phyloP scores from a whole-genome alignment of 1,140 invertebrate species.

The Brachionus sp. region DNA sequence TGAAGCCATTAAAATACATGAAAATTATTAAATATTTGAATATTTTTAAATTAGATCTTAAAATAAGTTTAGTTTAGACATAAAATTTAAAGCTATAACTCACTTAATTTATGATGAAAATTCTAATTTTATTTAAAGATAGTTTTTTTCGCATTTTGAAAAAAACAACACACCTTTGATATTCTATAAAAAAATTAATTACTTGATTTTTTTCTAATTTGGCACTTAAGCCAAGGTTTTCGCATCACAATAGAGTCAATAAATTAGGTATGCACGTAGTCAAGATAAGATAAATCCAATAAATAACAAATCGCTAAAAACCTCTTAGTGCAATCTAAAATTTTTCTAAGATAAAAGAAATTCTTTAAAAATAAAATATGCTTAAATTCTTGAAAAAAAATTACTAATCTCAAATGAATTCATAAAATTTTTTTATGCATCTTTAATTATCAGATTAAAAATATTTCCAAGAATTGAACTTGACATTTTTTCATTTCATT shows the following conservation, averaged over 20 bases:
- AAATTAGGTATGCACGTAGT: background rate
- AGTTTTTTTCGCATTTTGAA: background rate
- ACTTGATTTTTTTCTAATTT: background rate
- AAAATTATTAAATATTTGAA: background rate
- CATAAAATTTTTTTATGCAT: background rate
- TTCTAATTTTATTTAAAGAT: slow-evolving; percentile 12
- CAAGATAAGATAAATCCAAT: background rate
- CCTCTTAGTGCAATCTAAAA: background rate
- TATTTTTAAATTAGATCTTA: background rate
- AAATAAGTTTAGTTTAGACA: background rate
- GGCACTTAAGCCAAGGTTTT: background rate
- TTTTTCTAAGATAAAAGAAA: background rate
- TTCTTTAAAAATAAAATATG: background rate
- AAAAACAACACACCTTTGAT: background rate
- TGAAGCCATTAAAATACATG: too few relatives aligned
- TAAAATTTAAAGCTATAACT: background rate
- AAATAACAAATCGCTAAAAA: background rate
- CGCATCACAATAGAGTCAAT: background rate
- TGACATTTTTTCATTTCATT: background rate
- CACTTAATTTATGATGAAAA: background rate
- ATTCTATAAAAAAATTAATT: background rate
- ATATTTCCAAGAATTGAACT: background rate
- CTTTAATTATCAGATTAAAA: background rate
- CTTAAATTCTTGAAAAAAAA: background rate
- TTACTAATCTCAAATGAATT: background rate